A percentile compares a stretch with the other conserved stretches of the same genome.
Conservation (phyloP, 2,888 invertebrate genomes). For the Proisotoma minuta region DNA sequence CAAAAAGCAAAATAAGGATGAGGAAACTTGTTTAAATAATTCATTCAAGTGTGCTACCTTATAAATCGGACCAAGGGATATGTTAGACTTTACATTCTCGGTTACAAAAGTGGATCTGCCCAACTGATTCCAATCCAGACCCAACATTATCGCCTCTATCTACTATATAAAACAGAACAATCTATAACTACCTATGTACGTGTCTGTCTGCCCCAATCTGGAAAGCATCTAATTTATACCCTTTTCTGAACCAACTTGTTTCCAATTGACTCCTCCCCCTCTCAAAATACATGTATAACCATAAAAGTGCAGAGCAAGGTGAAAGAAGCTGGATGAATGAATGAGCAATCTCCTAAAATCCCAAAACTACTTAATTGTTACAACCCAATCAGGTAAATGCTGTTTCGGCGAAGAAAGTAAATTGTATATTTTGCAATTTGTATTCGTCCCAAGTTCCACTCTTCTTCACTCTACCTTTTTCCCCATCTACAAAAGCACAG, state of each 20-base stretch:
- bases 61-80: background rate
- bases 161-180: too few species aligned
- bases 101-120: too few species aligned
- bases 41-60: slow-evolving; percentile 12
- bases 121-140: too few species aligned
- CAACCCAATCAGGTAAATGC: slow-evolving; percentile 11
- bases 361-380: slow-evolving; percentile 9
- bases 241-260: background rate
- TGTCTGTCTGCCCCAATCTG: too few species aligned
- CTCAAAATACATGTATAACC: background rate
- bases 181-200: too few species aligned
- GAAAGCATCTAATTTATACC: slow-evolving; percentile 1
- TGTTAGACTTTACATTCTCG: too few species aligned
- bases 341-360: background rate
- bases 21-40: slow-evolving; percentile 17
- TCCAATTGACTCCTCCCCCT: slow-evolving; percentile 1
- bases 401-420: background rate
- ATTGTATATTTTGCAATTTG: background rate
- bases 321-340: background rate
- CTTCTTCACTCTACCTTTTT: too few species aligned
- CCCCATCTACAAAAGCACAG: too few species aligned
- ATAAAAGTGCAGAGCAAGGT: background rate
- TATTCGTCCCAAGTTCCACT: background rate
- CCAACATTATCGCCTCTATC: too few species aligned
- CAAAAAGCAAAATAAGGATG: slow-evolving; percentile 10